Percentiles rank a stretch among this genome's conserved stretches.
phyloP scores from a whole-genome alignment of 1,140 invertebrate species.

The Carcinoscorpius rotundicauda region DNA sequence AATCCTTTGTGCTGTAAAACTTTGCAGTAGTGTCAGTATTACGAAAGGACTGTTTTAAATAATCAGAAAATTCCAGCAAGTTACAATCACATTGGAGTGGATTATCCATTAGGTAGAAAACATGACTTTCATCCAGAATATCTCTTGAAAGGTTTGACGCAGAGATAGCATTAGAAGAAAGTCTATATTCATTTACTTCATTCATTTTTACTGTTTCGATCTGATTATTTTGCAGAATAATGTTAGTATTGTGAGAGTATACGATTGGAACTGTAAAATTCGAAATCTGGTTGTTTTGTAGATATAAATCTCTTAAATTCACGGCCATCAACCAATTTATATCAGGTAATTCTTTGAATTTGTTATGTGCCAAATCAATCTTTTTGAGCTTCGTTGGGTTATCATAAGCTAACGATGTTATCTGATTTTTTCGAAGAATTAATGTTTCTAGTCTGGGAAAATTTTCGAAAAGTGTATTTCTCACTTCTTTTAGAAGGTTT shows the following conservation, averaged over 20 bases:
- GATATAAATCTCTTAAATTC: slow-evolving; percentile 17
- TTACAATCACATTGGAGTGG: slow-evolving; percentile 52
- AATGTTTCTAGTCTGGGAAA: slow-evolving; percentile 1
- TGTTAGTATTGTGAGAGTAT: slow-evolving; percentile 8
- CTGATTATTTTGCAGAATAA: slow-evolving; percentile 19
- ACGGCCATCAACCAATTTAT: slow-evolving; percentile 22
- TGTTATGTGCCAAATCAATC: slow-evolving; percentile 16
- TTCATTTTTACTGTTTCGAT: slow-evolving; percentile 18
- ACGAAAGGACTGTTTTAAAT: slow-evolving; percentile 1
- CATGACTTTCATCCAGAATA: slow-evolving; percentile 7
- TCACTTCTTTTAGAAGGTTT: slow-evolving; percentile 21
- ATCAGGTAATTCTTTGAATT: slow-evolving; percentile 14
- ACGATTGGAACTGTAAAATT: slow-evolving; percentile 19
- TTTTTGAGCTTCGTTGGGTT: slow-evolving; percentile 10
- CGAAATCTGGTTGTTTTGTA: slow-evolving; percentile 20
- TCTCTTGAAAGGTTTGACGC: neutral
- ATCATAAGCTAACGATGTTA: neutral
- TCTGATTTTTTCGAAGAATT: slow-evolving; percentile 3
- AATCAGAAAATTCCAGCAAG: slow-evolving; percentile 8
- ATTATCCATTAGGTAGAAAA: slow-evolving; percentile 40
- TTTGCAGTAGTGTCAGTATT: neutral
- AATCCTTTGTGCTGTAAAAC: slow-evolving; percentile 23
- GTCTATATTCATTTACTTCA: slow-evolving; percentile 3
- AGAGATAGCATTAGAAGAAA: slow-evolving; percentile 3
- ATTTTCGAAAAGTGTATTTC: neutral